Evolutionary conservation across 2,113 vertebrate genomes (phyloP).

Genomic region (Glaucomys volans): DNA sequence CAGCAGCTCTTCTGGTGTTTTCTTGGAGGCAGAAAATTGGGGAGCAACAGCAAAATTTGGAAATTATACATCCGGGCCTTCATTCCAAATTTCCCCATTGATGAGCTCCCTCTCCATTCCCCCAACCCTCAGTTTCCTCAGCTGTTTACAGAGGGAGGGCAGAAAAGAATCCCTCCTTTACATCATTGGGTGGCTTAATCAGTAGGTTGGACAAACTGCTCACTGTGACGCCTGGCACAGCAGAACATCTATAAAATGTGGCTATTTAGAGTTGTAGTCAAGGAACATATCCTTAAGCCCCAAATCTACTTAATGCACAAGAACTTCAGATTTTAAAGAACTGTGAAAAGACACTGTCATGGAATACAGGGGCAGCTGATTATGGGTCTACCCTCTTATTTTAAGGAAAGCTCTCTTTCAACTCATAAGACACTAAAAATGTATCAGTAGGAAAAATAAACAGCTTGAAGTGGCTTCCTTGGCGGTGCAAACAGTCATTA

Average conservation of each 20-base stretch:
- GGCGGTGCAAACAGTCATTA: neutral
- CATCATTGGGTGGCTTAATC: neutral
- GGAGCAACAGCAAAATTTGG: neutral
- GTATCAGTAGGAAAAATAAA: neutral
- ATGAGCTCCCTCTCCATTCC: neutral
- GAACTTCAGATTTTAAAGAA: neutral
- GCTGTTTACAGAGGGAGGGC: neutral
- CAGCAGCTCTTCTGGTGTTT: neutral
- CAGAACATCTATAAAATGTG: neutral
- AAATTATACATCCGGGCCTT: neutral
- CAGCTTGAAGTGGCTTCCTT: neutral
- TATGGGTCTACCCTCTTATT: neutral
- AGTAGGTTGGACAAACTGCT: neutral
- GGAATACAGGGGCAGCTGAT: neutral
- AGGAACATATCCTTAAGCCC: neutral
- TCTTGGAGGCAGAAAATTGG: neutral
- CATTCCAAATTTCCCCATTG: fast-evolving
- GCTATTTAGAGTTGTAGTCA: neutral
- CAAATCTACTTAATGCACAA: neutral
- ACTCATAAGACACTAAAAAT: slow-evolving; percentile 9
- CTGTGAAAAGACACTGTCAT: neutral
- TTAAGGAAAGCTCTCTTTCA: neutral
- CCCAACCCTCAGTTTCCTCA: neutral
- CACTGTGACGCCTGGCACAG: neutral
- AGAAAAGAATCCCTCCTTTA: neutral